Base-by-base conservation (phyloP, 2,888 invertebrate genomes). In the Calameuta idolon region DNA sequence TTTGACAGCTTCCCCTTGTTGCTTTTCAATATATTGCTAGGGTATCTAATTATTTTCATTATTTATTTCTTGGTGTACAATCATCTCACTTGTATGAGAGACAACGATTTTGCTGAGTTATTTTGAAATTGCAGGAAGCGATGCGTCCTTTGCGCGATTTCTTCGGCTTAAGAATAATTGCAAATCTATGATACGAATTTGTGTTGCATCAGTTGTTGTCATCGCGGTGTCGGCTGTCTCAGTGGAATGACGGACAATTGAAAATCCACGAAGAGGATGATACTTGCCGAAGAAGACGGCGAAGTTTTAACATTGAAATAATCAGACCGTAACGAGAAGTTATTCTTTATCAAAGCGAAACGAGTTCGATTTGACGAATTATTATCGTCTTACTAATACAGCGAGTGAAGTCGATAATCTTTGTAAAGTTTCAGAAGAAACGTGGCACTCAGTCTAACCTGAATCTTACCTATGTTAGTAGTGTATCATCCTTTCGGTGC, bases 361-460 rank as follows among this genome's bases (percentile, higher is more conserved):
- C 69, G 37, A 30, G 34, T 76, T 78, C 12, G 75, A 80, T 31
- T 75, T 75, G 31, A 69, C 75, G 77, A 82, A 71, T 55, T 40
- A 40, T 80, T 77, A 73, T 79, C 68, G 75, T 76, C 55, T 76
- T 83, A 86, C 87, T 88, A 9, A 55, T 23, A 55, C 23, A 55
- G 2, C 23, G 15, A 55, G 2, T 23, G 3, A 55, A 5, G 23
- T 9, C 23, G 55, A 55, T 23, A 23, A 55, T 23, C 23, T 55
- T 23, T 40, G 23, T 40, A 40, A 40, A 15, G 5, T 40, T 5
- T 5, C 4, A 4, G 40, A 40, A 40, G 40, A 40, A 40, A 23
- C 23, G 0, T 23, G 40, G 5, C 23, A 40, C 23, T 40, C 40
- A 0, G 4, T 5, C 23, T 40, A 40, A 40, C 40, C 5, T 40